These are phyloP conservation scores for Phymatocera aterrima DNA, from an alignment of 2,888 invertebrate species.

Conservation along the genomic window DNA sequence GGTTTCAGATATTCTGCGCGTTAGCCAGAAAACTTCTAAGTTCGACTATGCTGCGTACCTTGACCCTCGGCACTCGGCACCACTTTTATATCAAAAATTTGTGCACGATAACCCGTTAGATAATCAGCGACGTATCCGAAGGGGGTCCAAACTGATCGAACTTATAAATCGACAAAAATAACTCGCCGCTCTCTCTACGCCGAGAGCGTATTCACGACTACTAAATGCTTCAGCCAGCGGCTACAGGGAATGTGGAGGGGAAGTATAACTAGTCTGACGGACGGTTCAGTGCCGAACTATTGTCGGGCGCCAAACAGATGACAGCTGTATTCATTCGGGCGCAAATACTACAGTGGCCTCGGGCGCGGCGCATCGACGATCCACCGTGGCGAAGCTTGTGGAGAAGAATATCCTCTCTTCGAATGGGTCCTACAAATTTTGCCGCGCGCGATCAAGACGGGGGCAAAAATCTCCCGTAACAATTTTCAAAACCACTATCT, in stretches of 20 bases:
- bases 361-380: background rate
- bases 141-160: background rate
- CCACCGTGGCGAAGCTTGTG: background rate
- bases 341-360: background rate
- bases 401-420: background rate
- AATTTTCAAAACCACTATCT: background rate
- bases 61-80: too few species aligned
- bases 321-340: background rate
- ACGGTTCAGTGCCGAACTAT: conserved; percentile 5
- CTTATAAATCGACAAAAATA: background rate
- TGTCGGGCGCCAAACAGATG: background rate
- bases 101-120: background rate
- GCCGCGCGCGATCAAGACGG: background rate
- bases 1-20: background rate
- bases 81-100: background rate
- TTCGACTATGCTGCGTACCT: background rate
- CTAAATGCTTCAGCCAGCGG: background rate
- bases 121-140: background rate
- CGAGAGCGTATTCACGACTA: conserved; percentile 7
- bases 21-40: background rate
- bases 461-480: too few species aligned
- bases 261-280: background rate
- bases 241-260: conserved; percentile 4
- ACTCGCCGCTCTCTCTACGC: conserved; percentile 8
- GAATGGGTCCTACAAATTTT: background rate